Conservation (phyloP, 2,113 vertebrate genomes). For the Odobenus rosmarus region DNA sequence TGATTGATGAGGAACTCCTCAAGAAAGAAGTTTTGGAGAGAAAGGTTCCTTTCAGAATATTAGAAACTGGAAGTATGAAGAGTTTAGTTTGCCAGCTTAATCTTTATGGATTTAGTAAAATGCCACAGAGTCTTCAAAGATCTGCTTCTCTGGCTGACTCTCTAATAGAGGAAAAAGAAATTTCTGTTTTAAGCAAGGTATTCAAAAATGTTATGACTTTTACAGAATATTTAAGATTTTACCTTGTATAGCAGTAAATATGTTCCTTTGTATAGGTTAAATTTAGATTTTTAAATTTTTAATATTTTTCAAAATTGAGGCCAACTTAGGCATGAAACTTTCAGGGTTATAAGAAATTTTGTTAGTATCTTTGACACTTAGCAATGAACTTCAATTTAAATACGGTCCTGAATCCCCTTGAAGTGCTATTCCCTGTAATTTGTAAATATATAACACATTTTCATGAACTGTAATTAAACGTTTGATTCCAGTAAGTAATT, state of each 20-base stretch:
- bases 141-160: conserved; percentile 73
- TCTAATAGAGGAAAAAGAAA: conserved; percentile 67
- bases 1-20: conserved; percentile 63
- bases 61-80: conserved; percentile 72
- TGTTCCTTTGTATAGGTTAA: not conserved
- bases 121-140: conserved; percentile 66
- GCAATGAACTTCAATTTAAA: not conserved
- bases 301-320: not conserved
- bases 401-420: not conserved
- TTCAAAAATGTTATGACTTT: not conserved
- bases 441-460: not conserved
- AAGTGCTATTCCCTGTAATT: not conserved
- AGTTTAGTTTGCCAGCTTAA: conserved; percentile 75
- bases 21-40: conserved; percentile 67
- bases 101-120: conserved; percentile 79
- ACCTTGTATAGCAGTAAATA: not conserved
- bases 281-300: not conserved
- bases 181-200: conserved; percentile 74
- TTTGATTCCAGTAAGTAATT: not conserved
- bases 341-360: not conserved
- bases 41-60: conserved; percentile 68
- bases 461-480: not conserved
- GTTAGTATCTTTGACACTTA: not conserved
- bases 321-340: not conserved
- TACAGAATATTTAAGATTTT: not conserved